Conservation (phyloP, 2,113 vertebrate species). For the Cyphomyrus discorhynchus region DNA sequence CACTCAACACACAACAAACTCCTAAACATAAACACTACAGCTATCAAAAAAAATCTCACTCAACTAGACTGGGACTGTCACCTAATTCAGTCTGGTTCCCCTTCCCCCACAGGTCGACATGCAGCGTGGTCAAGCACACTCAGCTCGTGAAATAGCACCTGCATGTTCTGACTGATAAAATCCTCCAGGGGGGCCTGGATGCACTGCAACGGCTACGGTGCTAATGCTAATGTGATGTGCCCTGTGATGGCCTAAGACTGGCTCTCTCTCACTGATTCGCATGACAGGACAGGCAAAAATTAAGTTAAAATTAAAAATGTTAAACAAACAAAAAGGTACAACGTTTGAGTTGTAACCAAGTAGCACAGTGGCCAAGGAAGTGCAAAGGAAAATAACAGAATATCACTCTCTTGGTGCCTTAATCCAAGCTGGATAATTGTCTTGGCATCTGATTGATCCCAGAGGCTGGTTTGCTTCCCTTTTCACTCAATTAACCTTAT, state of each 20-base stretch:
- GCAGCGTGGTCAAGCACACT: not conserved
- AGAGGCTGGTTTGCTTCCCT: not conserved
- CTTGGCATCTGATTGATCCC: not conserved
- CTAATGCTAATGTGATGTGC: not conserved
- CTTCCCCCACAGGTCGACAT: not conserved
- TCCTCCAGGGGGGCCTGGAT: not conserved
- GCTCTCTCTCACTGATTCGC: not conserved
- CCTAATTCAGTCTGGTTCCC: not conserved
- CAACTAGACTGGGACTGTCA: not conserved
- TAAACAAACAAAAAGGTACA: not conserved
- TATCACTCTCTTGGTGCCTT: not conserved
- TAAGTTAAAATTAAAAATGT: not conserved
- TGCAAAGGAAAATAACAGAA: not conserved
- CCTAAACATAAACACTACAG: not conserved
- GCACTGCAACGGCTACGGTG: not conserved
- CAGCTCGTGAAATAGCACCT: not conserved
- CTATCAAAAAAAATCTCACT: not conserved
- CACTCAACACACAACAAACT: not conserved
- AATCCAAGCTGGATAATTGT: not conserved
- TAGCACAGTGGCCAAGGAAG: not conserved
- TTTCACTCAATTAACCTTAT: not conserved
- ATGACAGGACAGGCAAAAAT: not conserved
- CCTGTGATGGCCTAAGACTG: not conserved
- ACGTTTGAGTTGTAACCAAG: not conserved
- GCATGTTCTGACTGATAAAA: not conserved